Evolutionary conservation across 2,797 vertebrate genomes (phyloP).

Genomic region (Anabas testudineus): DNA sequence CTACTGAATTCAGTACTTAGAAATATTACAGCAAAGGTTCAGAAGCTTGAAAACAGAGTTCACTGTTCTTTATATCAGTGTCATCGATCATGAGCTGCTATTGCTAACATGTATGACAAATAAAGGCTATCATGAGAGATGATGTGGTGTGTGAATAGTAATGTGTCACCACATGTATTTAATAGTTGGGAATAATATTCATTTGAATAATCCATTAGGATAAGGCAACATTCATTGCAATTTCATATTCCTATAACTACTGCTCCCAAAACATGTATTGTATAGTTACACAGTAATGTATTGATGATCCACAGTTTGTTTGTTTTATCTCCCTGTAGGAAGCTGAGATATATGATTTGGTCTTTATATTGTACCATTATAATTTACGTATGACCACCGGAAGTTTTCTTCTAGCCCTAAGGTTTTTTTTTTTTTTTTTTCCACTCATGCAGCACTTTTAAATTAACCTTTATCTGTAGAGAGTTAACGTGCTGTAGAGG

Average conservation of each 20-base stretch:
- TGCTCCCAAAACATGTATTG: background rate
- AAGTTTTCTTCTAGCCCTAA: background rate
- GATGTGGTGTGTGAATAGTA: background rate
- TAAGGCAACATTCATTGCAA: background rate
- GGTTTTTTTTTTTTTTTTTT: background rate
- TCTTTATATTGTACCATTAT: no score
- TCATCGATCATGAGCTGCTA: background rate
- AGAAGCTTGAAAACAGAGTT: background rate
- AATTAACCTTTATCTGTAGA: background rate
- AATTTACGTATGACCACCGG: background rate
- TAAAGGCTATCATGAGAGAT: background rate
- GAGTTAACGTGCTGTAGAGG: background rate
- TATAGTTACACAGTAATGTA: background rate
- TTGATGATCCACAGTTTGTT: background rate
- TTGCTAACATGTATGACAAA: background rate
- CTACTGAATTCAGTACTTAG: background rate
- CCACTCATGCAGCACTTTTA: background rate
- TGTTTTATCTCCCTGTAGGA: background rate
- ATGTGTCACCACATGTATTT: background rate
- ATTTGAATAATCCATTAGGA: background rate
- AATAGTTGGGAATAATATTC: conserved; percentile 4
- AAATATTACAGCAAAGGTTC: background rate
- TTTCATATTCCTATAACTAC: background rate
- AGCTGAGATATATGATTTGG: background rate
- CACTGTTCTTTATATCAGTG: background rate